Evolutionary conservation across 1,140 invertebrate species (phyloP), one percentile per base, ranked within the genome.

Genomic region (Heliconius himera): DNA sequence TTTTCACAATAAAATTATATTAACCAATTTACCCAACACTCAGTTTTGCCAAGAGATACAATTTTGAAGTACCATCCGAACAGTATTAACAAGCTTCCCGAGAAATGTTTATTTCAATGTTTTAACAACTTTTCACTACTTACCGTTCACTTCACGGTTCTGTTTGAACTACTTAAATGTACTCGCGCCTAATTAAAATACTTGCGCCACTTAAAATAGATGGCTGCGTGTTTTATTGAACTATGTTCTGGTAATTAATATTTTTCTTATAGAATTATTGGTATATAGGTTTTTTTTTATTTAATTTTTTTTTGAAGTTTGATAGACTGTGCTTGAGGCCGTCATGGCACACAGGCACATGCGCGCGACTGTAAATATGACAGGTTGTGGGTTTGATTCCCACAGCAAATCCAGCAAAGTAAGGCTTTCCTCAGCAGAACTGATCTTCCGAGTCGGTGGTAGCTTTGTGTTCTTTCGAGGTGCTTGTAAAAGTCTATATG

Each of bases 141-240:
- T 74, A 26, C 60, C 29, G 73, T 54, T 75, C 54, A 60, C 54
- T 75, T 54, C 16, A 13, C 56, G 66, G 74, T 75, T 75, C 38
- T n/a, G 54, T 66, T 75, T 75, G 54, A 75, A 75, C 74, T 75
- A 75, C 54, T 75, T 75, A 75, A 75, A 66, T 75, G 33, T 60
- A 75, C 74, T 66, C 13, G 74, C 18, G 36, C 74, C 54, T 75
- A 75, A 75, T 75, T 75, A 75, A 75, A 75, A 75, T 54, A 75
- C 60, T 66, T 4, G 60, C n/a, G 22, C 60, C 60, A 29, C 26
- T 66, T 66, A 29, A 66, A 29, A 66, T 29, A 66, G 54, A 60
- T 60, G 9, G 60, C 8, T 26, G 11, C n/a, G 60, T 66, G n/a
- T 66, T 66, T 26, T 29, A 66, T 66, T 66, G 60, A 66, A 66